Evolutionary conservation across 2,888 invertebrate genomes (phyloP).

Genomic region (Parnassius mnemosyne): DNA sequence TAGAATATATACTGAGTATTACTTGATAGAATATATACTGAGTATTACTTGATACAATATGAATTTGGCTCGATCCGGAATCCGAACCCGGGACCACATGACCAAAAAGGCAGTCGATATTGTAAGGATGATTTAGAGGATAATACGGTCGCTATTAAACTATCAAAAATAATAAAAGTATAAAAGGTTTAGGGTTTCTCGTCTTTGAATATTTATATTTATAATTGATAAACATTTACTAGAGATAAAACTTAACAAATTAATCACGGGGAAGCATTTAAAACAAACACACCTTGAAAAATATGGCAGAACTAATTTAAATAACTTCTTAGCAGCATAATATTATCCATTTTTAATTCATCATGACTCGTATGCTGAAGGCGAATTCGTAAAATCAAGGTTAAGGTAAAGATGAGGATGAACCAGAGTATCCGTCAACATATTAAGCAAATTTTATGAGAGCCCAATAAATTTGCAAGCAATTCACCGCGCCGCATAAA

Average conservation of each 20-base stretch:
- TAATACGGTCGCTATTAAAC: no score
- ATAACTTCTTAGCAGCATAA: neutral
- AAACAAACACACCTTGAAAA: conserved; percentile 1
- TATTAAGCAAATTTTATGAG: conserved; percentile 20
- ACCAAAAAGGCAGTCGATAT: no score
- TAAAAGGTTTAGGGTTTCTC: no score
- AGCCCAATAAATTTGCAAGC: conserved; percentile 13
- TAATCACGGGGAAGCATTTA: neutral
- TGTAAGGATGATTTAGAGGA: no score
- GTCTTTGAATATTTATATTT: no score
- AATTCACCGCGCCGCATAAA: conserved; percentile 2
- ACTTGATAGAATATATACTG: no score
- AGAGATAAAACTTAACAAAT: neutral
- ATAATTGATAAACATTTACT: no score
- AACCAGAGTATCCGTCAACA: conserved; percentile 10
- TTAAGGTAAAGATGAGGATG: conserved; percentile 2
- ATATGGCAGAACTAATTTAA: neutral
- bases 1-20: no score
- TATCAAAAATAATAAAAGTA: no score
- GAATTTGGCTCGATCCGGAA: no score
- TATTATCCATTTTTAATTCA: neutral
- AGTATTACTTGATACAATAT: no score
- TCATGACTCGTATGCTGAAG: neutral
- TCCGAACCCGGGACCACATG: no score
- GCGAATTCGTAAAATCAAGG: conserved; percentile 17